A percentile compares a stretch with the other conserved stretches of the same genome.
Conservation (phyloP, 2,888 invertebrate species). For the Notodonta ziczac region DNA sequence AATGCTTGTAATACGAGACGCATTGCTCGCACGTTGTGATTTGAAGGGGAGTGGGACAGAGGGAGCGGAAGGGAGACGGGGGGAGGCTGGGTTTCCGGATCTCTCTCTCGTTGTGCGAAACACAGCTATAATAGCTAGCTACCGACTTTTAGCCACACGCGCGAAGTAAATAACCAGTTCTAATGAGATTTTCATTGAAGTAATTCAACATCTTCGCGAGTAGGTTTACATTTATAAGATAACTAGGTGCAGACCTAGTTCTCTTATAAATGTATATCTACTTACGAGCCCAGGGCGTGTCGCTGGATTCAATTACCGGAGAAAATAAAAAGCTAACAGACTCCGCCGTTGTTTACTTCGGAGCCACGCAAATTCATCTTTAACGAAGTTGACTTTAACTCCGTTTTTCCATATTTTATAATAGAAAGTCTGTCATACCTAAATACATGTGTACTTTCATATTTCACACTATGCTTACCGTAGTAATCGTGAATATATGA, state of each 20-base stretch:
- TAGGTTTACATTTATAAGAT: too few species aligned
- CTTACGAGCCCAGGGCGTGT: conserved; percentile 37
- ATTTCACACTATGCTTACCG: not conserved
- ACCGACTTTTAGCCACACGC: too few species aligned
- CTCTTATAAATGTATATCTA: conserved; percentile 10
- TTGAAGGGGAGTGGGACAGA: too few species aligned
- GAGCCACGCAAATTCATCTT: conserved; percentile 58
- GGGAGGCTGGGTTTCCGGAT: too few species aligned
- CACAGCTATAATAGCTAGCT: too few species aligned
- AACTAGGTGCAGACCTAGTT: not conserved
- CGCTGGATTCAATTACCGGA: conserved; percentile 62
- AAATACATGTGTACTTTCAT: not conserved
- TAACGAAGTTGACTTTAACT: conserved; percentile 56
- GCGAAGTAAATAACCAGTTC: not conserved
- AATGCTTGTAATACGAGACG: too few species aligned
- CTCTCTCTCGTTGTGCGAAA: too few species aligned
- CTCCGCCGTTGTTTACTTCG: conserved; percentile 55
- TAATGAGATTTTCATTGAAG: conserved; percentile 2
- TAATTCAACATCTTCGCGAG: conserved; percentile 5
- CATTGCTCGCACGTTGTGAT: too few species aligned
- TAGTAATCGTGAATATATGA: too few species aligned
- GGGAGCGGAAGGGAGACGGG: too few species aligned
- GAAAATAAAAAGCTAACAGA: conserved; percentile 69
- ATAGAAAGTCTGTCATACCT: not conserved
- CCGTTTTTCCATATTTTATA: not conserved